Evolutionary conservation across 2,113 vertebrate genomes (phyloP).

Genomic region (Gallinago undulata): DNA sequence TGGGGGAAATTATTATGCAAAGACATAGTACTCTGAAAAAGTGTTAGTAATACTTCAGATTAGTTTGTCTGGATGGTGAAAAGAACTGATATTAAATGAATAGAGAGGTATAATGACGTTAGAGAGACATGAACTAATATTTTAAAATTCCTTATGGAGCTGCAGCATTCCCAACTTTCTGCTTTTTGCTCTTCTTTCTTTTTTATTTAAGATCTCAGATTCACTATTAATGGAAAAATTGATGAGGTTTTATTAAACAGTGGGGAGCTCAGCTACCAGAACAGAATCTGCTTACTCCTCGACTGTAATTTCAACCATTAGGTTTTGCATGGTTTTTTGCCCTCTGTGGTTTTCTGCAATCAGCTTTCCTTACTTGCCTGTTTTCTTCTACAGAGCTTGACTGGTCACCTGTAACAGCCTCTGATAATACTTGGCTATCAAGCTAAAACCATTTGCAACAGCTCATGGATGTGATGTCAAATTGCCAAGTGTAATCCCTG

Average conservation of each 20-base stretch:
- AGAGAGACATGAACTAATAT: background rate
- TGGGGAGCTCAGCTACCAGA: background rate
- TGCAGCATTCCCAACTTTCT: background rate
- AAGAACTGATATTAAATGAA: background rate
- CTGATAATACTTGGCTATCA: background rate
- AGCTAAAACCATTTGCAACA: background rate
- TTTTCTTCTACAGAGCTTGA: background rate
- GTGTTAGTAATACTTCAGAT: slow-evolving; percentile 9
- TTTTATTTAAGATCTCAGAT: background rate
- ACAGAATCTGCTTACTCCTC: background rate
- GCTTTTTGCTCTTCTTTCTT: background rate
- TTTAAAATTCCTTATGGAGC: background rate
- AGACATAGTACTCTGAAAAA: background rate
- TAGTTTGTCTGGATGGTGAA: slow-evolving; percentile 3
- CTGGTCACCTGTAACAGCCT: background rate
- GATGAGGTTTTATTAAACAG: background rate
- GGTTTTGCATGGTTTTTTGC: background rate
- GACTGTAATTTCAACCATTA: background rate
- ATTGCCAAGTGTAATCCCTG: background rate
- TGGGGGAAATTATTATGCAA: slow-evolving; percentile 27
- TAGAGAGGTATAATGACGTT: background rate
- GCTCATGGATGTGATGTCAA: background rate
- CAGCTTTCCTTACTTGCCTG: background rate
- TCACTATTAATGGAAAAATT: background rate
- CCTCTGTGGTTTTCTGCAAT: background rate